Evolutionary conservation across 2,888 invertebrate species (phyloP), one percentile per base, ranked within the genome.

Genomic region (Oscheius onirici): DNA sequence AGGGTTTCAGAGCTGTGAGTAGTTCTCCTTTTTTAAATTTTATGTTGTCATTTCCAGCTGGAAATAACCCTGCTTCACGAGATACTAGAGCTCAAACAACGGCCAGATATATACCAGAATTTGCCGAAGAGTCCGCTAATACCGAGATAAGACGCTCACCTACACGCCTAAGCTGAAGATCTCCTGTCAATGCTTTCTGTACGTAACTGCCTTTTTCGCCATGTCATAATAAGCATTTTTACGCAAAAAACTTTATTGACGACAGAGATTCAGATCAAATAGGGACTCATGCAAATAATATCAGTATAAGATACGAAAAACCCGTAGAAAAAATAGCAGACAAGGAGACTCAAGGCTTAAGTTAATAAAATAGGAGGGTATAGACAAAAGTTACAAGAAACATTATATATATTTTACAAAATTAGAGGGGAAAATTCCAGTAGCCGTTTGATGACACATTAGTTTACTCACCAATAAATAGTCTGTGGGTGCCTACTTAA

Each of bases 41-140:
- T 34, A n/a, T 34, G 34, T 8, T 34, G 11, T 26, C 28, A 28
- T 55, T 58, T 58, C 46, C 20, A 63, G 63, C n/a, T 63, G 63
- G 63, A 63, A 49, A 49, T 63, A 11, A 63, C 63, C 8, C n/a
- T 63, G 49, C 44, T 63, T 15, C 26, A 63, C 49, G 63, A 63
- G 26, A 63, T 28, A 49, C 24, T 28, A 2, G 63, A 63, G 8
- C n/a, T 63, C 17, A 63, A 63, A 20, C 49, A 49, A 10, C 63
- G 49, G 34, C 63, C 63, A 11, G 63, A 63, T 13, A 26, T 63
- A 20, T 63, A 63, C 26, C 63, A 63, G 26, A 63, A 63, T 20
- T 13, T 63, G 10, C 63, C 63, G 26, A 46, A 34, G 26, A 61
- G 49, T 6, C 63, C 63, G 11, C 49, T 63, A 2, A 17, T 63